Evolutionary conservation across 2,113 vertebrate genomes (phyloP).

Genomic region (Sisor rabdophorus): DNA sequence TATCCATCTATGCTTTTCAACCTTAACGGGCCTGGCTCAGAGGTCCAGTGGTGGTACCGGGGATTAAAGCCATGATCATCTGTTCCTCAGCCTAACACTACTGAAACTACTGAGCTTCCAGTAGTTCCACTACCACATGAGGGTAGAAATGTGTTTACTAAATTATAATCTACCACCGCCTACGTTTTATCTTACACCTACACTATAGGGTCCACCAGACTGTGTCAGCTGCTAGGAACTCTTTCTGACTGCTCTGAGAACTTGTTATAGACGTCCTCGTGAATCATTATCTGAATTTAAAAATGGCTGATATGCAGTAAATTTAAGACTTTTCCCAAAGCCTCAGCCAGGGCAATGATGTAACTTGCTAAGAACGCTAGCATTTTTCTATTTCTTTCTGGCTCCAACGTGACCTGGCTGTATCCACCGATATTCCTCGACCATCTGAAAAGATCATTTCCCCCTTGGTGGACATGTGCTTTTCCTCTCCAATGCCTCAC

Average conservation of each 20-base stretch:
- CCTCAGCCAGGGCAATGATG: constrained; percentile 3
- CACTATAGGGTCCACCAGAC: not conserved
- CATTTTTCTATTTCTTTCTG: constrained; percentile 13
- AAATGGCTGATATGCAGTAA: not conserved
- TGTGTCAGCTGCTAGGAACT: not conserved
- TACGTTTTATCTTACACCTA: not conserved
- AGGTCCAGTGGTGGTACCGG: too few species aligned
- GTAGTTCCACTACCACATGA: too few species aligned
- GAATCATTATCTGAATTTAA: not conserved
- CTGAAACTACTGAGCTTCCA: too few species aligned
- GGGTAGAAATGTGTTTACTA: not conserved
- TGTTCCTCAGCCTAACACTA: too few species aligned
- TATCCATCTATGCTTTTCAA: too few species aligned
- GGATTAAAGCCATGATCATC: too few species aligned
- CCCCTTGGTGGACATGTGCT: constrained; percentile 24
- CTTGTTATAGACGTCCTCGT: not conserved
- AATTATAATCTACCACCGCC: not conserved
- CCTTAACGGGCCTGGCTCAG: too few species aligned
- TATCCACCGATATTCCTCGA: constrained; percentile 3
- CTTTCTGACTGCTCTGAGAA: not conserved
- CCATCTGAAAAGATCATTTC: constrained; percentile 31
- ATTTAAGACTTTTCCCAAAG: not conserved
- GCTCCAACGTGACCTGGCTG: constrained; percentile 31
- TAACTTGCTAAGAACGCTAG: constrained; percentile 24
- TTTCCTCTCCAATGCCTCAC: constrained; percentile 26